These are phyloP conservation scores for Mormyrus proboscirostris DNA, from an alignment of 2,797 vertebrate genomes.

Conservation along the genomic window DNA sequence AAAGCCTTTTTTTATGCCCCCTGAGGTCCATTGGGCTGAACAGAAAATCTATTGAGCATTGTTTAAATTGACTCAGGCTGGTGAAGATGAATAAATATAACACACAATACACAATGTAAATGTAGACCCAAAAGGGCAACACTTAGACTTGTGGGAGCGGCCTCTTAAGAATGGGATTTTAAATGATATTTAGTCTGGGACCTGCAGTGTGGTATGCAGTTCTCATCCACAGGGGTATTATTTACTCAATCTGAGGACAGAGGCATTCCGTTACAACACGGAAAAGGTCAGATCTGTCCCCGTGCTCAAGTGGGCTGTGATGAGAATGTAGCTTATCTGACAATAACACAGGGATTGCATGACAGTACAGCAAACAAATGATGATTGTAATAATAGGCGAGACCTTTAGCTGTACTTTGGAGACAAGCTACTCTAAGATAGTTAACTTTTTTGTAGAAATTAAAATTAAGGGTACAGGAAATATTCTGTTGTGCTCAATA, in stretches of 20 bases:
- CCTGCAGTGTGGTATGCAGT: neutral
- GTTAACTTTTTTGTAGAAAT: neutral
- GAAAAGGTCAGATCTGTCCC: conserved; percentile 15
- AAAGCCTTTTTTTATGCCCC: conserved; percentile 18
- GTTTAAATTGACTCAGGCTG: conserved; percentile 29
- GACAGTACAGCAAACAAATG: neutral
- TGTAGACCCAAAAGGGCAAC: conserved; percentile 22
- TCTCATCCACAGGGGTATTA: neutral
- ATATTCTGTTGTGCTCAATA: neutral
- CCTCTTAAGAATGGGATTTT: conserved; percentile 27
- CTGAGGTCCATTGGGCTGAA: conserved; percentile 24
- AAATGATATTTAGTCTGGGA: conserved; percentile 19
- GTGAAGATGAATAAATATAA: conserved; percentile 29
- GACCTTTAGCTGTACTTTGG: conserved; percentile 20
- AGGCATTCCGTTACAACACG: neutral
- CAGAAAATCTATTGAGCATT: conserved; percentile 3
- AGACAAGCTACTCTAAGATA: conserved; percentile 6
- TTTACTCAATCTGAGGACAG: conserved; percentile 8
- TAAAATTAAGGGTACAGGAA: neutral
- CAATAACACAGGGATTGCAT: neutral
- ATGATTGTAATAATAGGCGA: neutral
- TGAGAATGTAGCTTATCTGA: conserved; percentile 1
- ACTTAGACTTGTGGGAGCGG: conserved; percentile 7
- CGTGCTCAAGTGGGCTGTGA: neutral
- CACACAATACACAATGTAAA: conserved; percentile 21